These are phyloP conservation scores for Leucopternis melanops DNA, from an alignment of 2,113 vertebrate species.

Conservation along the genomic window DNA sequence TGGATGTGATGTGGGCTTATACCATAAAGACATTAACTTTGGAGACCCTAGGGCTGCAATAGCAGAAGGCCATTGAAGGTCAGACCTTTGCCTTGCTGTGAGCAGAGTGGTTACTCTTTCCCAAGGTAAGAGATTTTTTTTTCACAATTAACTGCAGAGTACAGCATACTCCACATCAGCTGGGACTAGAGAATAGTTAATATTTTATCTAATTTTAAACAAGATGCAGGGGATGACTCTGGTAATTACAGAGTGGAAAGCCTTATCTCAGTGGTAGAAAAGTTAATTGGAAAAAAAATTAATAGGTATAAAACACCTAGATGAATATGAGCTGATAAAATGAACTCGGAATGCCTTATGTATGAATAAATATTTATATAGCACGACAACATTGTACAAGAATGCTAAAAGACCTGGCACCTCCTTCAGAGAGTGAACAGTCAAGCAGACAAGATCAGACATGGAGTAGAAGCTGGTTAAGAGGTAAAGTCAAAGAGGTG, in stretches of 20 bases:
- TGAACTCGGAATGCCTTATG: neutral
- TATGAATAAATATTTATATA: slow-evolving; percentile 18
- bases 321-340: slow-evolving; percentile 21
- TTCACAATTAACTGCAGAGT: neutral
- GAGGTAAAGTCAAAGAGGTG: neutral
- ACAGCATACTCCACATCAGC: neutral
- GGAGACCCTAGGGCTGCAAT: neutral
- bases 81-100: neutral
- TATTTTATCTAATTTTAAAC: slow-evolving; percentile 13
- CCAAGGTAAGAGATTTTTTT: neutral
- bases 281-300: slow-evolving; percentile 43
- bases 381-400: neutral
- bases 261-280: neutral
- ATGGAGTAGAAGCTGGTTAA: neutral
- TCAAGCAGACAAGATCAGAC: neutral
- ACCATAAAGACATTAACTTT: neutral
- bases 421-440: neutral
- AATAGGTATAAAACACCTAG: neutral
- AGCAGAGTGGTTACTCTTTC: neutral
- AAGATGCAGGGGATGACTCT: neutral
- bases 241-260: slow-evolving; percentile 14
- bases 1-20: neutral
- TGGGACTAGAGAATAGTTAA: neutral
- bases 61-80: neutral
- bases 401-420: neutral